phyloP scores from a whole-genome alignment of 2,113 vertebrate genomes.

The Silurus asotus region DNA sequence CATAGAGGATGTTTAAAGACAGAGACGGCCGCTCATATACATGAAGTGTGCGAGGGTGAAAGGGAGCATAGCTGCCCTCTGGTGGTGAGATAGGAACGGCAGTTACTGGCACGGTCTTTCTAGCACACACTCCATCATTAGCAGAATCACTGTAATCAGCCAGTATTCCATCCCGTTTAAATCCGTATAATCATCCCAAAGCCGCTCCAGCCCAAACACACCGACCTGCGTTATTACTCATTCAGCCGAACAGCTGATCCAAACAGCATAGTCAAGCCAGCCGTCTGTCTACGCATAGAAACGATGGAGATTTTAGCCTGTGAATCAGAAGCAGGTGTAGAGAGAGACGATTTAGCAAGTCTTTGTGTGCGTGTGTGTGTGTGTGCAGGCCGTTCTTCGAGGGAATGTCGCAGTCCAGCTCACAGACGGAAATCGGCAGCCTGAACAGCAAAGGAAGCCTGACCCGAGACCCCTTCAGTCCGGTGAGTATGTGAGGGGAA shows the following conservation, averaged over 20 bases:
- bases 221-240: slow-evolving; percentile 14
- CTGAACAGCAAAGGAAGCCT: slow-evolving; percentile 90
- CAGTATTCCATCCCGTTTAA: neutral
- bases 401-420: slow-evolving; percentile 93
- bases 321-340: neutral
- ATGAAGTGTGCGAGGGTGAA: neutral
- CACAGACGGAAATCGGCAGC: slow-evolving; percentile 91
- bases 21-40: neutral
- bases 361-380: neutral
- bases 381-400: slow-evolving; percentile 86
- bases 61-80: slow-evolving; percentile 54
- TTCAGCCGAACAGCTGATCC: slow-evolving; percentile 13
- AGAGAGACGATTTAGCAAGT: neutral
- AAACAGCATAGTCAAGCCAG: slow-evolving; percentile 3
- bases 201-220: slow-evolving; percentile 14
- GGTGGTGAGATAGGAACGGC: slow-evolving; percentile 39
- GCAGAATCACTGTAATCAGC: slow-evolving; percentile 41
- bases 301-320: neutral
- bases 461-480: slow-evolving; percentile 80
- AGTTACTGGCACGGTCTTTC: slow-evolving; percentile 3
- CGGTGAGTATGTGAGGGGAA: slow-evolving; percentile 70
- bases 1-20: neutral
- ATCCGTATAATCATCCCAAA: slow-evolving; percentile 31
- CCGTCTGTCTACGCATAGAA: neutral
- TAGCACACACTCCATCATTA: slow-evolving; percentile 17